Evolutionary conservation across 2,113 vertebrate genomes (phyloP), one percentile per base, ranked within the genome.

Genomic region (Pseudopipra pipra): DNA sequence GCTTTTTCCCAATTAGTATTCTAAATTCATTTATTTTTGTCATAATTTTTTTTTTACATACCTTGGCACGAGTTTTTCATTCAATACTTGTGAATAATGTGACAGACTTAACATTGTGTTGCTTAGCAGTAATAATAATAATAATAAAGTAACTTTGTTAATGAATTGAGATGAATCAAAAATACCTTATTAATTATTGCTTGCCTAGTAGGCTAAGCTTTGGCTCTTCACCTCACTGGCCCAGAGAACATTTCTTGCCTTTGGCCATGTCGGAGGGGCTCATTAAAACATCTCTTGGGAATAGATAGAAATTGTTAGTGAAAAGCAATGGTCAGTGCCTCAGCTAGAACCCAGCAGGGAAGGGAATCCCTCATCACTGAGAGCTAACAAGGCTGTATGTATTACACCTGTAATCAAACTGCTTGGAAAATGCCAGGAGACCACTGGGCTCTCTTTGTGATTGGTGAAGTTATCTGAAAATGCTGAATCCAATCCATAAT

Each of bases 241-340:
- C 98, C 93, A 97, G 97, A 96, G 97, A 98, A 95, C 97, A 97
- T 98, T 97, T 98, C 98, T 99, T 97, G 99, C 98, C 99, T 98
- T 98, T 98, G 98, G 99, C 99, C 98, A 98, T 99, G 98, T 99
- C 98, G 97, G 98, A 98, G 98, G 98, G 98, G 98, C 98, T 99
- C 99, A 99, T 99, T 99, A 99, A 98, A 98, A 96, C 97, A 97
- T 98, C 99, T 98, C 99, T 86, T 89, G 98, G 99, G 99, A 99
- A 96, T 89, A 97, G 98, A 98, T 94, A 99, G 98, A 98, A 99
- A 99, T 98, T 99, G 98, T 99, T 99, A 99, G 98, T 92, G 97
- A 97, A 98, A 98, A 97, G 98, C 98, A 97, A 97, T 99, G 99
- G 98, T 98, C 98, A 98, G 98, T 98, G 97, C 97, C 95, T 97